Evolutionary conservation across 1,140 invertebrate genomes (phyloP).

Genomic region (Mycetomoellerius zeteki): DNA sequence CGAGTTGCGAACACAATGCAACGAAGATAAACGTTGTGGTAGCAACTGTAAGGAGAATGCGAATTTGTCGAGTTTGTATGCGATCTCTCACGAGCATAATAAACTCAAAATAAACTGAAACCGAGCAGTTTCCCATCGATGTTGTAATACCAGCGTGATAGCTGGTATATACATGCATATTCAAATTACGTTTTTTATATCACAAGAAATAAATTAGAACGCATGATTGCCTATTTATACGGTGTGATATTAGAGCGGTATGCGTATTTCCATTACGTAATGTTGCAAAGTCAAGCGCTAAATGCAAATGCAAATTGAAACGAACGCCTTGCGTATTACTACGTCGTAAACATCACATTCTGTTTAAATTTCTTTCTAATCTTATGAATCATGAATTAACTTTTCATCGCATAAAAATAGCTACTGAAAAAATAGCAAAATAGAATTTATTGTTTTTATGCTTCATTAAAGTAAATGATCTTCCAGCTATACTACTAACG

Average conservation of each 20-base stretch:
- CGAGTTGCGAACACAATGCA: slow-evolving; percentile 43
- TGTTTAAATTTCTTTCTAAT: not conserved
- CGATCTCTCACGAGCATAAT: not conserved
- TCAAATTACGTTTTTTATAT: slow-evolving; percentile 12
- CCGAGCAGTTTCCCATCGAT: not conserved
- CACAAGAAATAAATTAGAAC: not conserved
- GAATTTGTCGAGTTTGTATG: slow-evolving; percentile 24
- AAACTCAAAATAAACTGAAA: slow-evolving; percentile 1
- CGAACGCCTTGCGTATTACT: not conserved
- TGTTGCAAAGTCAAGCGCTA: not conserved
- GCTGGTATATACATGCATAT: not conserved
- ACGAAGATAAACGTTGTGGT: slow-evolving; percentile 63
- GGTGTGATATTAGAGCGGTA: not conserved
- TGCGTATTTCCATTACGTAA: slow-evolving; percentile 6
- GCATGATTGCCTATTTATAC: not conserved
- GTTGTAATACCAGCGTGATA: too few relatives aligned
- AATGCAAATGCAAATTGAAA: slow-evolving; percentile 45
- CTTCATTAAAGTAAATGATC: not conserved
- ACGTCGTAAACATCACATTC: not conserved
- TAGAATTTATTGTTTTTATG: not conserved
- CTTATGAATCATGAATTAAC: slow-evolving; percentile 23
- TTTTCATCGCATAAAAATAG: not conserved
- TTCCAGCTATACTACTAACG: not conserved
- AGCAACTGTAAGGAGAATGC: too few relatives aligned
- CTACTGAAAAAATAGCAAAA: not conserved